Evolutionary conservation across 2,113 vertebrate genomes (phyloP).

Genomic region (Onychostruthus taczanowskii): DNA sequence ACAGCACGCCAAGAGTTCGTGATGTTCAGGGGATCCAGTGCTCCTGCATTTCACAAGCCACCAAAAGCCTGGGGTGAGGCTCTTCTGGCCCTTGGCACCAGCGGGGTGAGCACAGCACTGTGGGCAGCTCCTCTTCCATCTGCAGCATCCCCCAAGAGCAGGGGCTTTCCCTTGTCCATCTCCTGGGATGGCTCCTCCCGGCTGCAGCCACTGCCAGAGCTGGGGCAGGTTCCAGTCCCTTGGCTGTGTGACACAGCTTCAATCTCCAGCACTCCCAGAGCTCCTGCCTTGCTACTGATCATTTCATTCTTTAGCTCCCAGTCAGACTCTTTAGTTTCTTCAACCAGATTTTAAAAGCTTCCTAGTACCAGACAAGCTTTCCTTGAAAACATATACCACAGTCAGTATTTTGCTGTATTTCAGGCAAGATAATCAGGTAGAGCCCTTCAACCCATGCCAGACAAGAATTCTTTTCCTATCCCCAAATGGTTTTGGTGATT

Average conservation of each 20-base stretch:
- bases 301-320: not conserved
- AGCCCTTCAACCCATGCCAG: not conserved
- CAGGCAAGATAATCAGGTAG: not conserved
- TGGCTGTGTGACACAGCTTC: not conserved
- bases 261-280: not conserved
- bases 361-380: not conserved
- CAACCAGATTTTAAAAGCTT: not conserved
- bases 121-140: fast-evolving
- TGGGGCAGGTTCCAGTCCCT: not conserved
- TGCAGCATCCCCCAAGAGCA: not conserved
- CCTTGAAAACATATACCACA: not conserved
- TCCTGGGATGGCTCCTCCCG: not conserved
- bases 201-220: not conserved
- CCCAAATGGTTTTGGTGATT: not conserved
- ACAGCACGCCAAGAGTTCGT: fast-evolving
- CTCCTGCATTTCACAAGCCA: not conserved
- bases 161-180: fast-evolving
- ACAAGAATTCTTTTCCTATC: not conserved
- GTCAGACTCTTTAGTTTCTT: not conserved
- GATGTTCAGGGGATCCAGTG: not conserved
- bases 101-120: fast-evolving
- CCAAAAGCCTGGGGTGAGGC: not conserved
- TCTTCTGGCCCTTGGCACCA: not conserved
- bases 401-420: not conserved
- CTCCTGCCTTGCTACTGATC: not conserved